Base-by-base conservation (phyloP, 2,888 invertebrate genomes). In the Allophyes oxyacanthae region DNA sequence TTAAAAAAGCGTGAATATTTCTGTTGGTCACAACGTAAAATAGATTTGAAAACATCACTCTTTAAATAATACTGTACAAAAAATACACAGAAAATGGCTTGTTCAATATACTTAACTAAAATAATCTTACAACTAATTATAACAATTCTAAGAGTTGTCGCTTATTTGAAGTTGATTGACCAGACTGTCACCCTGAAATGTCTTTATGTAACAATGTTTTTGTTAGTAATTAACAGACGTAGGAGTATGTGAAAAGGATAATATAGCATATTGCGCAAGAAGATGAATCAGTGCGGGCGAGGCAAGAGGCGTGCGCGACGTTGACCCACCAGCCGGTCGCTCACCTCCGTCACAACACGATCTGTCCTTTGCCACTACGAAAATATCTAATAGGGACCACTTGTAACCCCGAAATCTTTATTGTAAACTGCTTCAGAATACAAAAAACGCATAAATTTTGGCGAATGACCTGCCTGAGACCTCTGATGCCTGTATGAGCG, bases 281-380 rank as follows among this genome's bases (percentile, higher is more conserved):
- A 81, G 83, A 82, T 84, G 83, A 84, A 76, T 83, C 81, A 83
- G 78, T 75, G 66, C 70, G 67, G 69, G 62, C 69, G 69, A 60
- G 65, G 69, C 56, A 70, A 64, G 65, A 65, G 65, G 68, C 74
- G 74, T 69, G 74, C 66, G 79, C 82, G 88, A 70, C 90, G 88
- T 81, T 89, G 91, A 90, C 91, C 90, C 84, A 83, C 64, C 77
- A 64, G 67, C 52, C 87, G 91, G 90, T 91, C 91, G 90, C 84
- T 90, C 87, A 91, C 89, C 91, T 88, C 83, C 73, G 60, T 66
- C 77, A 64, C 74, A 60, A 49, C 72, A 63, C 76, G 57, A 58
- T 56, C 49, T 57, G 48, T 58, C 64, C 49, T 58, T 37, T 71
- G 44, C 57, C 37, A 57, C 42, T 46, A 15, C 38, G 53, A 55